Evolutionary conservation across 2,113 vertebrate genomes (phyloP), one percentile per base, ranked within the genome.

Genomic region (Malurus cyaneus): DNA sequence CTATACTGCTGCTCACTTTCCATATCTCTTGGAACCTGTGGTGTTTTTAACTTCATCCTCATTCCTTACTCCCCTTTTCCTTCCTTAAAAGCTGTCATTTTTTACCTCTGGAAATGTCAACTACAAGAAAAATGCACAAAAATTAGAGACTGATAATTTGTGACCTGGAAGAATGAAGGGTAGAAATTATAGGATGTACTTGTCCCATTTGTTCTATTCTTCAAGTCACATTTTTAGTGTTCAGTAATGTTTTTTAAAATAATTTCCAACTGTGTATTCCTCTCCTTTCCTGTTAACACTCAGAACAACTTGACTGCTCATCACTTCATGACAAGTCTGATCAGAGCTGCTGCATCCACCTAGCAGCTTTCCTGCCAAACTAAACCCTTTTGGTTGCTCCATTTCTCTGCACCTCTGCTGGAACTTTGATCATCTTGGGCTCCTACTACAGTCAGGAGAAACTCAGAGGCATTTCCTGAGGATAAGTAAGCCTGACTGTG

Each of bases 401-500:
- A 41, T 19, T 80, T 61, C 62, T 53, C 41, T 74, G 25, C 2
- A 2, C 18, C 67, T 83, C 50, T 79, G 56, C 70, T 67, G 54
- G 23, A 80, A 31, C 86, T 91, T 89, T 91, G 67, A 92, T 88
- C 83, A 54, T 57, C 60, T 53, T 50, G 42, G 64, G 32, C 39
- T 94, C 39, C n/a, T 46, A 6, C 67, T 65, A 24, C 36, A 50
- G 54, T 14, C 1, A 2, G 28, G 6, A 86, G 62, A 49, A 80
- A 59, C 10, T 25, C 0, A 72, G 52, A 65, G n/a, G n/a, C 61
- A 64, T 80, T 86, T 92, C 61, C 53, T 86, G 69, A 86, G 46
- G 59, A 88, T 42, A 70, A 29, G 50, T 18, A 46, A 88, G 41
- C 53, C 46, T 73, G 32, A 54, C n/a, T 73, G 28, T 54, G 60